These are phyloP conservation scores for Cryptoprocta ferox DNA, from an alignment of 2,797 vertebrate species.

Conservation along the genomic window DNA sequence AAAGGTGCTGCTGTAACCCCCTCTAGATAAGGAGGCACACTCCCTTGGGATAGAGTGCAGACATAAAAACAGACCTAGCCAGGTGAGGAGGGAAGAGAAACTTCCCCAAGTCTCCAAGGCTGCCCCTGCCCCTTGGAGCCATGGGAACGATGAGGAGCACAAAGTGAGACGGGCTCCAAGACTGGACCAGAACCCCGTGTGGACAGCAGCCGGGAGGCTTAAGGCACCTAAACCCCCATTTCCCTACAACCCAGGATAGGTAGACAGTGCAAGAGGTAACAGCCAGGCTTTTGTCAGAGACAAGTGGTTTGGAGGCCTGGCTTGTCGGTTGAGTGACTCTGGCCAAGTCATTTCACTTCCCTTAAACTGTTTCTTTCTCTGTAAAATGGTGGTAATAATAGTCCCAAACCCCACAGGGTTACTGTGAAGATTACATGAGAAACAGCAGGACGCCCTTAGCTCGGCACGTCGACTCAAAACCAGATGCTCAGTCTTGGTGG, in stretches of 20 bases:
- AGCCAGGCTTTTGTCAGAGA: background rate
- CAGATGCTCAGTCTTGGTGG: background rate
- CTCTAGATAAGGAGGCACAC: background rate
- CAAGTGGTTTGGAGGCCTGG: background rate
- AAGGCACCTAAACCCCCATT: background rate
- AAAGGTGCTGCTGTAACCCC: slow-evolving; percentile 8
- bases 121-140: background rate
- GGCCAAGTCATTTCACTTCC: slow-evolving; percentile 45
- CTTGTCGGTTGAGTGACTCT: background rate
- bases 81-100: slow-evolving; percentile 33
- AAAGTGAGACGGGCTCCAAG: background rate
- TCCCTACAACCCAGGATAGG: background rate
- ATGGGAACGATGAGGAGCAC: background rate
- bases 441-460: background rate
- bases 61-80: background rate
- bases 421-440: background rate
- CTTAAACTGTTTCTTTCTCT: slow-evolving; percentile 1
- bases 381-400: background rate
- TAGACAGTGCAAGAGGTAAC: background rate
- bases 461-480: background rate
- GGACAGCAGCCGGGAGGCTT: background rate
- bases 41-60: slow-evolving; percentile 1
- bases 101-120: background rate
- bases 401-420: background rate
- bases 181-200: background rate